A percentile compares a stretch with the other conserved stretches of the same genome.
Conservation (phyloP, 1,140 invertebrate genomes). For the Drosophila auraria region DNA sequence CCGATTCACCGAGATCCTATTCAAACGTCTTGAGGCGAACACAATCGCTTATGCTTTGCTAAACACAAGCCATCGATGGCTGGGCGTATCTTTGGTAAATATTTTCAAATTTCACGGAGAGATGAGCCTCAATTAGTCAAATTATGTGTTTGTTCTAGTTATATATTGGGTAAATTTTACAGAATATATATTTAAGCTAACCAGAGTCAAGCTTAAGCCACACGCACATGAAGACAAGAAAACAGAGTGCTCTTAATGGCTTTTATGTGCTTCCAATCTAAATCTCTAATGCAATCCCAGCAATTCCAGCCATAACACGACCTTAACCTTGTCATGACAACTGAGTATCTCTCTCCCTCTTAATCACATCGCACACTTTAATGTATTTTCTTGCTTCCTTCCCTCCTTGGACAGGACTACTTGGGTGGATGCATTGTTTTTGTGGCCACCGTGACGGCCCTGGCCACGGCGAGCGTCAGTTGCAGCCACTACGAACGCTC, state of each 20-base stretch:
- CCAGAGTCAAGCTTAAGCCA: not conserved
- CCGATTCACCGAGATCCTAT: conserved; percentile 88
- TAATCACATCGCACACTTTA: conserved; percentile 22
- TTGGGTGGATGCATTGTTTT: conserved; percentile 92
- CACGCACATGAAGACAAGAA: not conserved
- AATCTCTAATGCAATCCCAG: conserved; percentile 7
- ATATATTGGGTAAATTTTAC: not conserved
- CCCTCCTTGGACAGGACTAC: conserved; percentile 89
- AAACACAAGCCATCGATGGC: conserved; percentile 93
- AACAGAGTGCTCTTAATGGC: not conserved
- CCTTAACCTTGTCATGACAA: conserved; percentile 17
- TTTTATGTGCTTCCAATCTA: not conserved
- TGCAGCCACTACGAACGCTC: conserved; percentile 57
- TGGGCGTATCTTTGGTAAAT: conserved; percentile 91
- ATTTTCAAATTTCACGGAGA: conserved; percentile 21
- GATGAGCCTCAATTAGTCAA: not conserved
- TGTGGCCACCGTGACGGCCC: conserved; percentile 88
- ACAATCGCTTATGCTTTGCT: conserved; percentile 91
- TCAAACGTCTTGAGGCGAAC: conserved; percentile 89
- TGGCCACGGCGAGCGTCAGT: conserved; percentile 86
- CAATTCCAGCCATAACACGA: conserved; percentile 11
- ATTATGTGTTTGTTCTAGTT: not conserved
- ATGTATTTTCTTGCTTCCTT: conserved; percentile 57
- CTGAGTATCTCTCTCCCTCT: conserved; percentile 17
- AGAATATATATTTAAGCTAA: too few relatives aligned